Evolutionary conservation across 2,888 invertebrate genomes (phyloP).

Genomic region (Orgyia antiqua): DNA sequence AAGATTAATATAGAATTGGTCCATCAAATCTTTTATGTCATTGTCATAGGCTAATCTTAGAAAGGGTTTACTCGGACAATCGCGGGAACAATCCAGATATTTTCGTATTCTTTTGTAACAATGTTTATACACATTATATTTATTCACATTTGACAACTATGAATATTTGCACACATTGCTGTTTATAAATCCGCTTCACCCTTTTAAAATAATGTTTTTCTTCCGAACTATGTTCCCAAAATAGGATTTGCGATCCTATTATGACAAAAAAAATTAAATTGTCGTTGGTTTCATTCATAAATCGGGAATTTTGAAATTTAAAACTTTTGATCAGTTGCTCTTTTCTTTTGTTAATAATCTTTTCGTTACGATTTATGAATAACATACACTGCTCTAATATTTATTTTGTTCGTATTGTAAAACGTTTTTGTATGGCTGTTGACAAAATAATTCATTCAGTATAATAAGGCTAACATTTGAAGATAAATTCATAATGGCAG

Average conservation of each 20-base stretch:
- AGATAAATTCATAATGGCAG: too few species aligned
- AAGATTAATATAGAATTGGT: constrained; percentile 30
- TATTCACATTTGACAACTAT: constrained; percentile 54
- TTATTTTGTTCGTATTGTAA: constrained; percentile 18
- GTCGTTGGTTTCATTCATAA: constrained; percentile 19
- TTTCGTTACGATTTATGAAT: constrained; percentile 19
- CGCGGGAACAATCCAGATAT: constrained; percentile 51
- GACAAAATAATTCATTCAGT: constrained; percentile 11
- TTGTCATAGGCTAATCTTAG: constrained; percentile 38
- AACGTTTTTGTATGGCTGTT: constrained; percentile 8
- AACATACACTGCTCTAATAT: constrained; percentile 14
- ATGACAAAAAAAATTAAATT: constrained; percentile 7
- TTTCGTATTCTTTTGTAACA: constrained; percentile 46
- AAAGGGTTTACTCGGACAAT: constrained; percentile 34
- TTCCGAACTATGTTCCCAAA: constrained; percentile 42
- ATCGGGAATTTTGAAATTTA: constrained; percentile 20
- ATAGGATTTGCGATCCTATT: constrained; percentile 29
- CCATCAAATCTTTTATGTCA: constrained; percentile 30
- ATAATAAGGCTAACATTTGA: too few species aligned
- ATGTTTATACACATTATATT: constrained; percentile 70
- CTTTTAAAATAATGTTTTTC: constrained; percentile 63
- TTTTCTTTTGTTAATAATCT: constrained; percentile 20
- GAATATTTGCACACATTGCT: constrained; percentile 55
- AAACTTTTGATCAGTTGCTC: constrained; percentile 18
- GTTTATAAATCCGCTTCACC: constrained; percentile 39